phyloP scores from a whole-genome alignment of 2,888 invertebrate genomes.

The Oscheius onirici region DNA sequence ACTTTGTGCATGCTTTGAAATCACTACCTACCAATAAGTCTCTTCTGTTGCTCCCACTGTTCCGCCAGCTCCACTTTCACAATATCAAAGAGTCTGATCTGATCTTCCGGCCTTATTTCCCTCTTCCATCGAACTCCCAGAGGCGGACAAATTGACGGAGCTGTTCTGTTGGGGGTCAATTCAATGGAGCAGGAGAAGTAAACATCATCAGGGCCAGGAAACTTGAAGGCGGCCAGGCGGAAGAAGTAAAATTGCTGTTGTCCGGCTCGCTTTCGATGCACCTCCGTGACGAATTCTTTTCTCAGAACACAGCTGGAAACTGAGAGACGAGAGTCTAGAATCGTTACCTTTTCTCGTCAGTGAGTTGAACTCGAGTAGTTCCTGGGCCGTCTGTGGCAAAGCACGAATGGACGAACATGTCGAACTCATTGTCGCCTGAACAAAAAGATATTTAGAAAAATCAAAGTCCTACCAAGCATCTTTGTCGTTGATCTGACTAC shows the following conservation, averaged over 20 bases:
- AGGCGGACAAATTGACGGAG: constrained; percentile 45
- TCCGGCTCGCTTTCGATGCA: constrained; percentile 50
- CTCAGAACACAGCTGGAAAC: constrained; percentile 65
- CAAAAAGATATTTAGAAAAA: neutral
- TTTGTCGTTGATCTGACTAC: constrained; percentile 60
- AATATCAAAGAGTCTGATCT: constrained; percentile 57
- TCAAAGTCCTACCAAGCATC: constrained; percentile 37
- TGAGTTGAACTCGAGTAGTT: constrained; percentile 58
- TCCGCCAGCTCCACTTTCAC: constrained; percentile 53
- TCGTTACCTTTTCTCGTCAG: constrained; percentile 63
- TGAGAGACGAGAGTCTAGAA: neutral
- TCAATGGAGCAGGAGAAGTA: constrained; percentile 71
- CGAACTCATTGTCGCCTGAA: constrained; percentile 60
- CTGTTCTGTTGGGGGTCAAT: constrained; percentile 61
- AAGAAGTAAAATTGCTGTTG: constrained; percentile 48
- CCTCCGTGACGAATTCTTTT: constrained; percentile 59
- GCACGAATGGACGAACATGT: constrained; percentile 71
- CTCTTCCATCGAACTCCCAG: constrained; percentile 23
- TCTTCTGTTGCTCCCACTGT: constrained; percentile 33
- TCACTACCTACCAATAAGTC: constrained; percentile 31
- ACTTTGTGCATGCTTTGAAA: no score
- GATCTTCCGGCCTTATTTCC: constrained; percentile 12
- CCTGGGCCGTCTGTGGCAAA: constrained; percentile 68
- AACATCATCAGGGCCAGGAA: constrained; percentile 70
- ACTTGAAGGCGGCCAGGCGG: constrained; percentile 55